Evolutionary conservation across 2,888 invertebrate genomes (phyloP).

Genomic region (Nomada goodeniana): DNA sequence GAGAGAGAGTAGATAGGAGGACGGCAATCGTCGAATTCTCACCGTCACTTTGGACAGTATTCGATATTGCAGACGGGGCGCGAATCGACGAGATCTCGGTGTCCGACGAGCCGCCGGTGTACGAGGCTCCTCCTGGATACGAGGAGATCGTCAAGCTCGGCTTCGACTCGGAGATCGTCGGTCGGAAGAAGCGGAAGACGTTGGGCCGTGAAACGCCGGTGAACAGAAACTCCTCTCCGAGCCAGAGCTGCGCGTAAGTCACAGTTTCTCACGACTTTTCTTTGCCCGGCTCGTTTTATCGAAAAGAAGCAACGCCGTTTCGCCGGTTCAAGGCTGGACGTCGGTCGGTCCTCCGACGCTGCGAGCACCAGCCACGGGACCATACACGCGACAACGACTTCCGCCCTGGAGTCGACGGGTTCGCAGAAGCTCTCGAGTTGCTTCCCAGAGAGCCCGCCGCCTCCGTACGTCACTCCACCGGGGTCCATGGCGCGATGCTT

Average conservation of each 20-base stretch:
- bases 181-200: constrained; percentile 71
- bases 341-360: constrained; percentile 61
- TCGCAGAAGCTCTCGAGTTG: background rate
- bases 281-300: background rate
- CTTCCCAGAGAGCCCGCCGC: constrained; percentile 81
- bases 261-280: background rate
- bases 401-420: background rate
- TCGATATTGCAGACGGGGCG: constrained; percentile 84
- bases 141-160: constrained; percentile 88
- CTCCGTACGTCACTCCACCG: constrained; percentile 81
- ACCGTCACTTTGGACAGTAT: constrained; percentile 72
- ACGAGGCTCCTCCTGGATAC: constrained; percentile 90
- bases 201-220: constrained; percentile 61
- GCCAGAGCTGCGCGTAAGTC: constrained; percentile 74
- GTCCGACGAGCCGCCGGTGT: constrained; percentile 88
- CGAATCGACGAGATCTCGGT: constrained; percentile 85
- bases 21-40: constrained; percentile 8
- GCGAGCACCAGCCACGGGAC: constrained; percentile 68
- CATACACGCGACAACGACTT: constrained; percentile 49
- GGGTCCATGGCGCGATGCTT: constrained; percentile 72
- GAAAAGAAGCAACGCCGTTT: background rate
- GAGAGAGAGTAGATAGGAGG: constrained; percentile 1
- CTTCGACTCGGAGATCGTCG: constrained; percentile 83
- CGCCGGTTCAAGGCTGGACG: constrained; percentile 62
- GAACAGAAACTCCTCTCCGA: constrained; percentile 73